phyloP scores from a whole-genome alignment of 2,113 vertebrate genomes.

The Macaca mulatta region DNA sequence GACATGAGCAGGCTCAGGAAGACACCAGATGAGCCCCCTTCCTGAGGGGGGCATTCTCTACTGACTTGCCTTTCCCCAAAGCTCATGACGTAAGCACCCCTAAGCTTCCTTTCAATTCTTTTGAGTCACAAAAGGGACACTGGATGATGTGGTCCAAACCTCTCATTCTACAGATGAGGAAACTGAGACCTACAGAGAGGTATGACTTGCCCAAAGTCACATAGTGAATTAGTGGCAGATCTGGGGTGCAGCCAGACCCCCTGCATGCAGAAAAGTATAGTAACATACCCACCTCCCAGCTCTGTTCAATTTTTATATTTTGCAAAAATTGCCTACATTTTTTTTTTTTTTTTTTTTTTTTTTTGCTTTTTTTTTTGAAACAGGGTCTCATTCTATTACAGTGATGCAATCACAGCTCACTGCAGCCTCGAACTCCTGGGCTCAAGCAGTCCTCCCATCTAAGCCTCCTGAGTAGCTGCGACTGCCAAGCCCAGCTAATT shows the following conservation, averaged over 20 bases:
- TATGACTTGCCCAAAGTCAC: not conserved
- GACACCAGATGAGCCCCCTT: not conserved
- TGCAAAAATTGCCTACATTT: not conserved
- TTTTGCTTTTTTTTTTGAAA: not conserved
- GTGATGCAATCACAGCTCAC: too few relatives aligned
- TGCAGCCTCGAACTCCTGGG: too few relatives aligned
- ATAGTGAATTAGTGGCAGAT: not conserved
- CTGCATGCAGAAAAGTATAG: too few relatives aligned
- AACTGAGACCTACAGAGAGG: not conserved
- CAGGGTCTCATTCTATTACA: too few relatives aligned
- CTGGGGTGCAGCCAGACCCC: too few relatives aligned
- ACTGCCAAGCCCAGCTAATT: too few relatives aligned
- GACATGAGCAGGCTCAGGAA: not conserved
- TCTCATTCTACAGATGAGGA: not conserved
- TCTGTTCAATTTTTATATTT: not conserved
- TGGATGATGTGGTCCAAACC: not conserved
- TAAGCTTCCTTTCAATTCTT: not conserved
- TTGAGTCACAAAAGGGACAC: not conserved
- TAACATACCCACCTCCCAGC: not conserved
- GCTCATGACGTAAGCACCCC: too few relatives aligned
- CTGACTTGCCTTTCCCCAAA: not conserved
- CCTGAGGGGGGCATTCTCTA: accelerated
- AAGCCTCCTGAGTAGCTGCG: too few relatives aligned
- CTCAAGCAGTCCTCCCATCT: too few relatives aligned
- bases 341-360: not conserved